Percentiles rank a stretch among this genome's conserved stretches.
phyloP scores from a whole-genome alignment of 2,888 invertebrate species.

The Clistopyga incitator region DNA sequence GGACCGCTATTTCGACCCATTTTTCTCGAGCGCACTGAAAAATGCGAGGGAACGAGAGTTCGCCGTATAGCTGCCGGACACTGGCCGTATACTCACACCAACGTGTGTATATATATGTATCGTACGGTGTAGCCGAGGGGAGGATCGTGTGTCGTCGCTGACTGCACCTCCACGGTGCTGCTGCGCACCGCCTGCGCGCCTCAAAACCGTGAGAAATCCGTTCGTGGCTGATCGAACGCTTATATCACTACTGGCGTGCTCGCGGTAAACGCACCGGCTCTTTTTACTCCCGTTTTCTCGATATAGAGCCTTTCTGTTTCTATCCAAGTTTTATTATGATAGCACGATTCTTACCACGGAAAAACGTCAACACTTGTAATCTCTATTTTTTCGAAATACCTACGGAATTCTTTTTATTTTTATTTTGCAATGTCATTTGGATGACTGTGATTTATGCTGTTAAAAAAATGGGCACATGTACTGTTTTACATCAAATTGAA shows the following conservation, averaged over 20 bases:
- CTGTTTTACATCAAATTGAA: too few relatives aligned
- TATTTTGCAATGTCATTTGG: too few relatives aligned
- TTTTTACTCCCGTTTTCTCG: neutral
- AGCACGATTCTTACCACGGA: too few relatives aligned
- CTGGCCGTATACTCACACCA: conserved; percentile 27
- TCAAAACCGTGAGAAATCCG: conserved; percentile 59
- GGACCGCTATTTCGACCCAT: conserved; percentile 66
- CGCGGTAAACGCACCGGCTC: conserved; percentile 22
- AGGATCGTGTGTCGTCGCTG: conserved; percentile 21
- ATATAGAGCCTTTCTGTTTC: neutral
- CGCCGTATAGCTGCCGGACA: conserved; percentile 29
- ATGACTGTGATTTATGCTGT: too few relatives aligned
- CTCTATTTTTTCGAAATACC: too few relatives aligned
- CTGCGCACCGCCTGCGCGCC: conserved; percentile 37
- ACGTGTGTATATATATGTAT: conserved; percentile 21
- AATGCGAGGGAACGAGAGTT: conserved; percentile 56
- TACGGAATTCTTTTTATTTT: too few relatives aligned
- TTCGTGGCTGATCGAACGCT: conserved; percentile 67
- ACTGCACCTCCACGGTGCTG: conserved; percentile 11
- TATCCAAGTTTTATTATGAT: neutral
- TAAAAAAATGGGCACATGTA: too few relatives aligned
- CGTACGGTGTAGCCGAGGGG: conserved; percentile 25
- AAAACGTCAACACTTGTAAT: too few relatives aligned
- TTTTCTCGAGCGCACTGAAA: conserved; percentile 67
- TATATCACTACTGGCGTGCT: conserved; percentile 53